phyloP scores from a whole-genome alignment of 2,888 invertebrate genomes.

The Octodonta nipae region DNA sequence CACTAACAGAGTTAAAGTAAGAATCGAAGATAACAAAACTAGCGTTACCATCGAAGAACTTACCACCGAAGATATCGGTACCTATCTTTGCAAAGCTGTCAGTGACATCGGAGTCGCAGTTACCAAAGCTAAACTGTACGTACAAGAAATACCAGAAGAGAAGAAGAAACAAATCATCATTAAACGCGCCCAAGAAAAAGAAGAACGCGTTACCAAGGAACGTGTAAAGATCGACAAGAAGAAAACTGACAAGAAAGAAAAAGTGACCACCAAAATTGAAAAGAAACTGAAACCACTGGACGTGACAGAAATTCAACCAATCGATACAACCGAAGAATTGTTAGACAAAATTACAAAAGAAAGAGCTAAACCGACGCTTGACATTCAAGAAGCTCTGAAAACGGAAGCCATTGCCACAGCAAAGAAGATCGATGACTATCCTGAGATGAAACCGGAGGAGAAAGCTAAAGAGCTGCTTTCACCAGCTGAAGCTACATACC shows the following conservation, averaged over 20 bases:
- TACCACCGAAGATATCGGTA: conserved; percentile 53
- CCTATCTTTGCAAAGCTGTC: conserved; percentile 70
- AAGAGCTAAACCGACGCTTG: conserved; percentile 42
- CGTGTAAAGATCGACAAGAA: conserved; percentile 39
- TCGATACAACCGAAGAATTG: conserved; percentile 46
- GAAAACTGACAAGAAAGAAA: conserved; percentile 26
- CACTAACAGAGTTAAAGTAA: conserved; percentile 57
- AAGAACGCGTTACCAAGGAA: conserved; percentile 40
- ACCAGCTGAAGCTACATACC: conserved; percentile 44
- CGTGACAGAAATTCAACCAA: conserved; percentile 37
- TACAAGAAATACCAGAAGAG: conserved; percentile 41
- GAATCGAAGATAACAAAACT: conserved; percentile 57
- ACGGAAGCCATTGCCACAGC: conserved; percentile 49
- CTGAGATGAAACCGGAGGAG: conserved; percentile 31
- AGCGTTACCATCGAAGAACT: conserved; percentile 54
- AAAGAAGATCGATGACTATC: conserved; percentile 46
- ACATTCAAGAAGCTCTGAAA: conserved; percentile 45
- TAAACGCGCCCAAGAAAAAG: conserved; percentile 36
- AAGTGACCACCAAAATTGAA: conserved; percentile 27
- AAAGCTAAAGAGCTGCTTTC: conserved; percentile 40
- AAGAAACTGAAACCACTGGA: conserved; percentile 39
- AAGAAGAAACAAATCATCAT: conserved; percentile 33
- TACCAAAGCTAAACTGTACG: conserved; percentile 64
- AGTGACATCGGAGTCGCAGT: conserved; percentile 73
- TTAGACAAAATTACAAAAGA: conserved; percentile 32